These are phyloP conservation scores for Rapana venosa DNA, from an alignment of 2,888 invertebrate species.

Conservation along the genomic window DNA sequence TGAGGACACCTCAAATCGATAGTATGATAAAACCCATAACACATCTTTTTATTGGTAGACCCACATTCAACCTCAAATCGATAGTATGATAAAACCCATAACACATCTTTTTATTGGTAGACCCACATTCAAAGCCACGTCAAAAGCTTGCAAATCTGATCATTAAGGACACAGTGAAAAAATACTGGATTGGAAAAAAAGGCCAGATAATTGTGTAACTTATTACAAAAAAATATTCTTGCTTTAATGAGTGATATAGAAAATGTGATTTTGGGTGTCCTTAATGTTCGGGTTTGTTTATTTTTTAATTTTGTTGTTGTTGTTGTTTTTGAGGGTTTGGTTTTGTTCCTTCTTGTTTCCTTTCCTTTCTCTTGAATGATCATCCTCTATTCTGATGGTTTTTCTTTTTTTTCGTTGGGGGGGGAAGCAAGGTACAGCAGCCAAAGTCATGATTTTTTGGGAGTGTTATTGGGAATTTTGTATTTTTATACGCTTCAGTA, in stretches of 20 bases:
- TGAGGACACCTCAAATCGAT: conserved; percentile 25
- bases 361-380: background rate
- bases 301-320: background rate
- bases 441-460: too few relatives aligned
- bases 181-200: background rate
- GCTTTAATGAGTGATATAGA: too few relatives aligned
- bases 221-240: background rate
- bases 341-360: background rate
- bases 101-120: background rate
- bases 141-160: background rate
- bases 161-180: conserved; percentile 24
- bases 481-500: too few relatives aligned
- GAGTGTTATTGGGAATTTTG: too few relatives aligned
- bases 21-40: background rate
- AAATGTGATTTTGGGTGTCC: background rate
- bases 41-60: too few relatives aligned
- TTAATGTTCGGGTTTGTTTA: conserved; percentile 14
- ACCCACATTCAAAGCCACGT: background rate
- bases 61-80: background rate
- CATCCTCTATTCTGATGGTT: background rate
- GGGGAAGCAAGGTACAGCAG: too few relatives aligned
- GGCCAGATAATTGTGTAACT: background rate
- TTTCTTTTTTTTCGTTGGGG: background rate
- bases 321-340: background rate
- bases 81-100: background rate